Base-by-base conservation (phyloP, 2,113 vertebrate species). In the Peromyscus leucopus region DNA sequence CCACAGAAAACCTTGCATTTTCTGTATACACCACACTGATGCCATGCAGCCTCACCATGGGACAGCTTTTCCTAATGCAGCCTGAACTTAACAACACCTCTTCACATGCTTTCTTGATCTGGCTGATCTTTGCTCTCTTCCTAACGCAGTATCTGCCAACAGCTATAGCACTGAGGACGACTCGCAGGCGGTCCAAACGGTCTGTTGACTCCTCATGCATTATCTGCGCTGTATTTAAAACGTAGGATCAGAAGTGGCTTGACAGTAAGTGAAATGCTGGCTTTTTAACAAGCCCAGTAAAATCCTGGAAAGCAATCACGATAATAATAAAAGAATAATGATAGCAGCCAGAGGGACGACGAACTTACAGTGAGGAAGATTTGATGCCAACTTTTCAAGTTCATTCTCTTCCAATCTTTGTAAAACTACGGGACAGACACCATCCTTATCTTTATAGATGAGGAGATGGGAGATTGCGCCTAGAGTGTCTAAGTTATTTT, bases 1-100 rank as follows among this genome's bases (percentile, higher is more conserved):
- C 87, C 83, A 71, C 63, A 89, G 69, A 93, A 96, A 92, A 92
- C 90, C 95, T 96, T 94, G 61, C 57, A 63, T 92, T 63, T 85
- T 79, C 22, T 36, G 46, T 63, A 91, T 24, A 33, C 26, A 2
- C 36, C 28, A 72, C 33, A 59, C 33, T 80, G 48, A 5, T 82
- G 93, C 67, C 42, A 51, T 91, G 94, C 90, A 89, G 96, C 85
- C 94, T 96, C 94, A 93, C 36, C 67, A 36, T 11, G 12, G 19
- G 36, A 46, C 78, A 94, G 1, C 92, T 95, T 97, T 96, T 75
- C 91, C 28, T 39, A 36, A 89, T 90, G 97, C 90, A 51, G 19
- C 92, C 19, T 94, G 80, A 97, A 95, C 9, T 95, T 17, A 51
- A 36, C 16, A 16, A 79, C 8, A 28, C 21, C 19, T 48, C 39